Conservation (phyloP, 2,888 invertebrate species). For the Rhyacophila evoluta region DNA sequence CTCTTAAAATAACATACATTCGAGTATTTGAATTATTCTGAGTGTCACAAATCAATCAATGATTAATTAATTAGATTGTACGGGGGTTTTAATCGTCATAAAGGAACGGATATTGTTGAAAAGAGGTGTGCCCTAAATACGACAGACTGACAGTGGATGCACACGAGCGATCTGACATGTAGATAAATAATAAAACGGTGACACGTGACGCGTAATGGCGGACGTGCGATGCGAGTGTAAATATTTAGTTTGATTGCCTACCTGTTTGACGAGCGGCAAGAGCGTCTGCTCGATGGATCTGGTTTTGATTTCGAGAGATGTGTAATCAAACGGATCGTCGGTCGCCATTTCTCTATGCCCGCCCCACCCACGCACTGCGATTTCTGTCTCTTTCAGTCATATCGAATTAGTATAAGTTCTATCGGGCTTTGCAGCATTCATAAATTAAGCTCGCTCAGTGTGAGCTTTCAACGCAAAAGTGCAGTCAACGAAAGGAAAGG, state of each 20-base stretch:
- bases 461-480: slow-evolving; percentile 15
- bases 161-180: slow-evolving; percentile 9
- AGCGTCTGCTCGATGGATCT: slow-evolving; percentile 95
- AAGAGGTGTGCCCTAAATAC: slow-evolving; percentile 37
- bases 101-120: not conserved
- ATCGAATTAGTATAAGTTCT: slow-evolving; percentile 61
- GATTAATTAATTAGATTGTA: not conserved
- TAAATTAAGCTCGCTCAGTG: slow-evolving; percentile 30
- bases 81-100: not conserved
- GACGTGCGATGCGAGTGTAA: not conserved
- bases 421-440: slow-evolving; percentile 38
- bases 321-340: slow-evolving; percentile 71
- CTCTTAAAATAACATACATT: not conserved
- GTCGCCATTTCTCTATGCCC: slow-evolving; percentile 72
- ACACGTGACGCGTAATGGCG: slow-evolving; percentile 23
- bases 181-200: slow-evolving; percentile 15
- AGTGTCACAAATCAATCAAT: not conserved
- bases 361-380: slow-evolving; percentile 49
- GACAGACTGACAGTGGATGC: slow-evolving; percentile 24
- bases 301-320: slow-evolving; percentile 86
- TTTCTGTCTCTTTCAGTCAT: slow-evolving; percentile 57
- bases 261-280: slow-evolving; percentile 94
- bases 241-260: slow-evolving; percentile 62
- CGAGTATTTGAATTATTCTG: not conserved
- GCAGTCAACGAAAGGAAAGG: slow-evolving; percentile 14